Percentiles rank a stretch among this genome's conserved stretches.
These are phyloP conservation scores for Zootermopsis nevadensis DNA, from an alignment of 2,888 invertebrate species.

Conservation along the genomic window DNA sequence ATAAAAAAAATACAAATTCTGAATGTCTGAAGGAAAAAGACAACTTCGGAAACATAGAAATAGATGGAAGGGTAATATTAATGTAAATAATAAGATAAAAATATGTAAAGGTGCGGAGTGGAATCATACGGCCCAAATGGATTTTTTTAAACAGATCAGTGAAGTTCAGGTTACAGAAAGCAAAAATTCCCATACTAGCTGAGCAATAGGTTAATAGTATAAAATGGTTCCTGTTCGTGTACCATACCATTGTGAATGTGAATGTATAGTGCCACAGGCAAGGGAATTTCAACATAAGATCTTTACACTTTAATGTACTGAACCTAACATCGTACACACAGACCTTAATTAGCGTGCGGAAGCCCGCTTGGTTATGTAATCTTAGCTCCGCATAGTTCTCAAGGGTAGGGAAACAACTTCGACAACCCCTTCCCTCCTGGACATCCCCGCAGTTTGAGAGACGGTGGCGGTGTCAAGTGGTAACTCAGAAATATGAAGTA, in stretches of 20 bases:
- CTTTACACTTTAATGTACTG: conserved; percentile 41
- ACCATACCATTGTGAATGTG: background rate
- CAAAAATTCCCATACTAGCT: too few species aligned
- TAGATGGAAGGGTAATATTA: too few species aligned
- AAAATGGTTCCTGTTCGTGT: conserved; percentile 13
- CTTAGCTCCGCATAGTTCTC: conserved; percentile 39
- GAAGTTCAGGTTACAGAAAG: too few species aligned
- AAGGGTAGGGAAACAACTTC: conserved; percentile 22
- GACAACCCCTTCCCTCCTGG: background rate
- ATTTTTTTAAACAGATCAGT: too few species aligned
- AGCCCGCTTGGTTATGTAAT: conserved; percentile 42
- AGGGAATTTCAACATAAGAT: conserved; percentile 40
- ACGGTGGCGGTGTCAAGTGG: background rate
- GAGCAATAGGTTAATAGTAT: background rate
- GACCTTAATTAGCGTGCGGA: conserved; percentile 39
- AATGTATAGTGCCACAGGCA: background rate
- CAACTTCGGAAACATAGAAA: too few species aligned
- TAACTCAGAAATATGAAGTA: background rate
- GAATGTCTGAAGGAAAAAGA: too few species aligned
- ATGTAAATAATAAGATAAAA: too few species aligned
- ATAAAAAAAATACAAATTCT: too few species aligned
- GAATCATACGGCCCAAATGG: too few species aligned
- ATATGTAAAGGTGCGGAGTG: too few species aligned
- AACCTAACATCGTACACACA: conserved; percentile 32
- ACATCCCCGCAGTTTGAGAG: background rate